Evolutionary conservation across 2,113 vertebrate species (phyloP).

Genomic region (Micromys minutus): DNA sequence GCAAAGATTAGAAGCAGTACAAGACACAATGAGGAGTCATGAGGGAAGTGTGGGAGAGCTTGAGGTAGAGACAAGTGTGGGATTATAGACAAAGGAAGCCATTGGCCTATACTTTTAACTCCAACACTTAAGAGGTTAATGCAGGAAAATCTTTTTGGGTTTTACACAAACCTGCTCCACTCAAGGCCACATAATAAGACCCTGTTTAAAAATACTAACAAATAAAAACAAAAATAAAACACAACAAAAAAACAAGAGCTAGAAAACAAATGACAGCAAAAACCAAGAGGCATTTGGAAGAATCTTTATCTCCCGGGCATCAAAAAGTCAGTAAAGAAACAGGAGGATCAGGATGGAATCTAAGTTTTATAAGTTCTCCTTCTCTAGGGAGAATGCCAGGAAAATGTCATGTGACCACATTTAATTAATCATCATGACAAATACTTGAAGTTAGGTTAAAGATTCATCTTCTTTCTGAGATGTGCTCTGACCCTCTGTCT

Average conservation of each 20-base stretch:
- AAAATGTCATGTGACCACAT: not conserved
- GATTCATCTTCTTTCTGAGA: not conserved
- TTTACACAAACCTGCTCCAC: not conserved
- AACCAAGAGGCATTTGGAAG: not conserved
- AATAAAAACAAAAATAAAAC: not conserved
- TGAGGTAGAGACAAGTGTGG: not conserved
- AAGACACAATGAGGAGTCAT: accelerated
- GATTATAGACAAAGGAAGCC: not conserved
- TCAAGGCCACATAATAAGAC: not conserved
- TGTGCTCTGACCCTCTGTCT: no score
- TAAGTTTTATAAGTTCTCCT: not conserved
- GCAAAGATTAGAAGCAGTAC: not conserved
- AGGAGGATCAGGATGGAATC: not conserved
- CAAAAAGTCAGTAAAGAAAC: not conserved
- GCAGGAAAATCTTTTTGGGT: not conserved
- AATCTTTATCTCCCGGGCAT: not conserved
- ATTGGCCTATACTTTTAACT: not conserved
- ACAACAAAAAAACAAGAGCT: not conserved
- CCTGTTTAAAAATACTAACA: not conserved
- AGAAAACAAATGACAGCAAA: not conserved
- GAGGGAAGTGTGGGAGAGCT: not conserved
- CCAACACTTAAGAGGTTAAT: not conserved
- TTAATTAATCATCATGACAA: not conserved
- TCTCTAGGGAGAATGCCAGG: not conserved
- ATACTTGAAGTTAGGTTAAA: not conserved